Conservation (phyloP, 2,797 vertebrate species). For the Poecile montanus region DNA sequence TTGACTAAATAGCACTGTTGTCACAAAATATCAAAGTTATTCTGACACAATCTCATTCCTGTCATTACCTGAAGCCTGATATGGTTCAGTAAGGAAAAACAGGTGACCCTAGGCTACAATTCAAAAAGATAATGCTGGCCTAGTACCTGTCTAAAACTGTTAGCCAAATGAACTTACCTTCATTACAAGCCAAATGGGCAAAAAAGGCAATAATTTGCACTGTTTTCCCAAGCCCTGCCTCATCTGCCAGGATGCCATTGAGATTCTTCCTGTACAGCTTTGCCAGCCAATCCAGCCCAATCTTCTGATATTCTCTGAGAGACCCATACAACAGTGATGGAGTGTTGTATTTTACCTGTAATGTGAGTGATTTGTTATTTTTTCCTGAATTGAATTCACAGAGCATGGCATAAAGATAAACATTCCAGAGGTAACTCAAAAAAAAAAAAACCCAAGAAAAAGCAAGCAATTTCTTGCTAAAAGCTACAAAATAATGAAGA, state of each 20-base stretch:
- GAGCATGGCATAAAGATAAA: background rate
- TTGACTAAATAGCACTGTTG: background rate
- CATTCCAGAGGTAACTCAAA: background rate
- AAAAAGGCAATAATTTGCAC: slow-evolving; percentile 92
- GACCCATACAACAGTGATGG: slow-evolving; percentile 85
- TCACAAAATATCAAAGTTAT: background rate
- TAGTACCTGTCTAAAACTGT: background rate
- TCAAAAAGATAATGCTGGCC: background rate
- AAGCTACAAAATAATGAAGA: background rate
- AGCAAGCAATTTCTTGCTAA: background rate
- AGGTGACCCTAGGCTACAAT: background rate
- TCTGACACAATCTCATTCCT: background rate
- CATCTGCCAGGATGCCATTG: slow-evolving; percentile 92
- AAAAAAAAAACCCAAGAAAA: background rate
- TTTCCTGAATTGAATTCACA: background rate
- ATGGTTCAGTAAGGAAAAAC: background rate
- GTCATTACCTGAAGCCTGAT: background rate
- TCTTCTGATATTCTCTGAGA: slow-evolving; percentile 91
- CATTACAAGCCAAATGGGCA: slow-evolving; percentile 89
- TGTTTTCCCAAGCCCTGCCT: slow-evolving; percentile 91
- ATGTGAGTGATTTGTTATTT: background rate
- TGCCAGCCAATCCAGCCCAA: slow-evolving; percentile 90
- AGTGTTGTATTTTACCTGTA: slow-evolving; percentile 72
- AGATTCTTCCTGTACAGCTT: slow-evolving; percentile 89
- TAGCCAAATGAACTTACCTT: slow-evolving; percentile 76